phyloP scores from a whole-genome alignment of 2,888 invertebrate genomes.

The Drosophila histrio region DNA sequence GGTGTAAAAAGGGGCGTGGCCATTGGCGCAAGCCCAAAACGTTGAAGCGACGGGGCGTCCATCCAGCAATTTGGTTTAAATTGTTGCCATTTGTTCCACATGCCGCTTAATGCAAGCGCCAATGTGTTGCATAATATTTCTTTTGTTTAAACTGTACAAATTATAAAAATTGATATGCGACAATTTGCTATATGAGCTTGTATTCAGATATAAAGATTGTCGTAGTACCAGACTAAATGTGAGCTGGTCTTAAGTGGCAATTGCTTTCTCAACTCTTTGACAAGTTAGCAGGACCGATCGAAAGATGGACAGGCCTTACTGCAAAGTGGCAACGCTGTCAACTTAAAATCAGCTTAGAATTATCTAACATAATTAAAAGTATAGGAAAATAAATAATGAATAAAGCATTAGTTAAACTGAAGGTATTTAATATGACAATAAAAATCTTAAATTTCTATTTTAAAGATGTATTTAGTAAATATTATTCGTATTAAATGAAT shows the following conservation, averaged over 20 bases:
- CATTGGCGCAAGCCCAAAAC: constrained; percentile 51
- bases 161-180: constrained; percentile 61
- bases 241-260: neutral
- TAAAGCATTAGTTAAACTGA: no score
- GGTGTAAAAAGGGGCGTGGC: constrained; percentile 75
- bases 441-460: no score
- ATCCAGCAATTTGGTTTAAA: constrained; percentile 73
- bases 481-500: no score
- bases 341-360: no score
- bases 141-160: constrained; percentile 64
- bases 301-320: neutral
- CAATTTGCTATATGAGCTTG: constrained; percentile 26
- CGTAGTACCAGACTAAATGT: neutral
- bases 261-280: neutral
- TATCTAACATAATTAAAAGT: no score
- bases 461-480: no score
- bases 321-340: neutral
- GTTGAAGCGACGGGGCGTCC: constrained; percentile 63
- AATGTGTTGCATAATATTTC: constrained; percentile 67
- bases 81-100: constrained; percentile 75
- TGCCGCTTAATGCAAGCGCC: constrained; percentile 38
- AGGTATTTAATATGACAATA: no score
- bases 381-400: no score
- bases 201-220: constrained; percentile 14
- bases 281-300: neutral